Base-by-base conservation (phyloP, 2,888 invertebrate species). In the Strigamia crassipes region DNA sequence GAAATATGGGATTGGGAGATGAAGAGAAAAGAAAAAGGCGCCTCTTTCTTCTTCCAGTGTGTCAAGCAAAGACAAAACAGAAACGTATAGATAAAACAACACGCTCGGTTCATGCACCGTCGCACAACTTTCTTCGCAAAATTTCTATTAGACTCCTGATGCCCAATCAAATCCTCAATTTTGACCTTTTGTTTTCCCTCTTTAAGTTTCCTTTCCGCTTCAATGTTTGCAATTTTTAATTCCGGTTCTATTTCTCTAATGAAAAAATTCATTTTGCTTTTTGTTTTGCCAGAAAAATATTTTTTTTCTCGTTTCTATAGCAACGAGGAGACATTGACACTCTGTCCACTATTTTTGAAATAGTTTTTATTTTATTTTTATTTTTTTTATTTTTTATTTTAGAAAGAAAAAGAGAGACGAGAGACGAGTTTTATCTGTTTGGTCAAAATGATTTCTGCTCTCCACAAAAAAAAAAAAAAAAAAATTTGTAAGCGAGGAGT, bases 31-130 rank as follows among this genome's bases (percentile, higher is more conserved):
- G 73, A 31, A 73, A 73, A 31, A 73, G 73, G 73, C 73, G 73
- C 23, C 73, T 73, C 73, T 73, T 73, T 73, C 73, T 73, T 73
- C 73, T 73, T 73, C 73, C 73, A 73, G 73, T 73, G 73, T 73
- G 73, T 73, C 73, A 31, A 73, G 73, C 73, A 73, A 73, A 73
- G 73, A 73, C 73, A 73, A 73, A 73, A 73, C 73, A 73, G 73
- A 73, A 27, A 15, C 73, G 31, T 73, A 23, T 27, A 73, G 73
- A 73, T 73, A 73, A 73, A 73, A 73, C 31, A 73, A 31, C 73
- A 73, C 73, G 73, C 73, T 73, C 27, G 31, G 73, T 73, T 73
- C 31, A 73, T 27, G 73, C 73, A 12, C 73, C n/a, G 73, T 27
- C 73, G 73, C 27, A 23, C 73, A 73, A 73, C 73, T 73, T 27